Evolutionary conservation across 2,797 vertebrate species (phyloP).

Genomic region (Enteromius trimaculatus): DNA sequence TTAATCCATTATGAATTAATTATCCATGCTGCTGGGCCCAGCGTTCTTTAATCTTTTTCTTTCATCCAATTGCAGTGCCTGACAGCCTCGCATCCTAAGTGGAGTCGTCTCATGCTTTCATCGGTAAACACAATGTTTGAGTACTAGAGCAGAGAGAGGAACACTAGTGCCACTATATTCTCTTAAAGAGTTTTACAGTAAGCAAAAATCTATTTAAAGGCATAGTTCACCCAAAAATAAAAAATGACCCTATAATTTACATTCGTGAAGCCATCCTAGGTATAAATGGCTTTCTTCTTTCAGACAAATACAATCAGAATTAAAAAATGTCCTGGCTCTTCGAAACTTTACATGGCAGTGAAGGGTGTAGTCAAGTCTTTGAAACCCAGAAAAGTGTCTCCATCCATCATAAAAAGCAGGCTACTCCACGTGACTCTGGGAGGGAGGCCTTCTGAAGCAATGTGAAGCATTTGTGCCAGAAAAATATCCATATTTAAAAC

Average conservation of each 20-base stretch:
- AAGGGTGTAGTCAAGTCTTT: no score
- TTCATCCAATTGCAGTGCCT: slow-evolving; percentile 60
- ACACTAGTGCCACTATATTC: not conserved
- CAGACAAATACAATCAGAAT: no score
- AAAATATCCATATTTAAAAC: not conserved
- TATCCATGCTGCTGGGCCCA: slow-evolving; percentile 51
- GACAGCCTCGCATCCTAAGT: slow-evolving; percentile 43
- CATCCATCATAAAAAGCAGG: not conserved
- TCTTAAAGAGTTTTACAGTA: not conserved
- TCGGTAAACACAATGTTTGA: slow-evolving; percentile 13
- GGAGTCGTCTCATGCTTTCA: slow-evolving; percentile 34
- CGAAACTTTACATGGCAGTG: no score
- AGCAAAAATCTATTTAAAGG: not conserved
- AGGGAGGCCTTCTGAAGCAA: not conserved
- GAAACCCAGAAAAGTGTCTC: not conserved
- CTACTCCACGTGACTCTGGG: not conserved
- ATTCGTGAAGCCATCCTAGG: no score
- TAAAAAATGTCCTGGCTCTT: no score
- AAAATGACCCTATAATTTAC: no score
- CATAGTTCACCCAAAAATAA: not conserved
- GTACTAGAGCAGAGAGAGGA: slow-evolving; percentile 13
- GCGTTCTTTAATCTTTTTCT: slow-evolving; percentile 62
- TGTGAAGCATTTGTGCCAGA: not conserved
- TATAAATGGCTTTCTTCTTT: no score
- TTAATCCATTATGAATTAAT: slow-evolving; percentile 62